Evolutionary conservation across 2,888 invertebrate species (phyloP).

Genomic region (Phengaris alcon): DNA sequence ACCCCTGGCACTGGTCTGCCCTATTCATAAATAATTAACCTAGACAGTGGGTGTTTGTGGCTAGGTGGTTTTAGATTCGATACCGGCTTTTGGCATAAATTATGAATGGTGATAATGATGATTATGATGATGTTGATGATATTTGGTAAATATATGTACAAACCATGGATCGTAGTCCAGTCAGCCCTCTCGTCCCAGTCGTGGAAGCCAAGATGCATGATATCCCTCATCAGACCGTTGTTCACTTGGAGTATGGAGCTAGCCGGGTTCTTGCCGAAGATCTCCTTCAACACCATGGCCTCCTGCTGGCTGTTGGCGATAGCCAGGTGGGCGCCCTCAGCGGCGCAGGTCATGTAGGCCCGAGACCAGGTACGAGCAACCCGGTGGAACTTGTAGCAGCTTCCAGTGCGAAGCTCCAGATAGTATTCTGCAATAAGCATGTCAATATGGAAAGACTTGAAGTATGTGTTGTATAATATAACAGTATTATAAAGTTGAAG

Average conservation of each 20-base stretch:
- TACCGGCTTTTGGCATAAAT: no score
- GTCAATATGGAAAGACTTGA: background rate
- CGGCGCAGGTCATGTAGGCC: conserved; percentile 42
- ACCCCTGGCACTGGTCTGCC: background rate
- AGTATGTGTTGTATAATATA: background rate
- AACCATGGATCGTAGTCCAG: conserved; percentile 35
- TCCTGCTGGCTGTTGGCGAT: conserved; percentile 42
- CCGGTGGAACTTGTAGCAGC: conserved; percentile 37
- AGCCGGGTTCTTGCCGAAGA: conserved; percentile 38
- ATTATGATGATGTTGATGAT: no score
- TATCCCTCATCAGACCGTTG: conserved; percentile 8
- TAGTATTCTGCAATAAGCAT: conserved; percentile 33
- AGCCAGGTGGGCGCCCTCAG: conserved; percentile 42
- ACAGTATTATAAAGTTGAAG: no score
- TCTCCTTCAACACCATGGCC: conserved; percentile 40
- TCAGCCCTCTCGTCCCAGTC: conserved; percentile 31
- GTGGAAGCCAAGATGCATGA: conserved; percentile 30
- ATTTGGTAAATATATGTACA: background rate
- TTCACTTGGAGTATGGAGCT: conserved; percentile 28
- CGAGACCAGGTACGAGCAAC: conserved; percentile 39
- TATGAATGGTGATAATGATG: no score
- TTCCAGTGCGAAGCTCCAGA: conserved; percentile 38
- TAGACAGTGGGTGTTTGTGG: no score
- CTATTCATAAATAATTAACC: no score
- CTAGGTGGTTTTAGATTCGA: no score